Evolutionary conservation across 2,888 invertebrate species (phyloP), one percentile per base, ranked within the genome.

Genomic region (Cataglyphis rosenhaueri): DNA sequence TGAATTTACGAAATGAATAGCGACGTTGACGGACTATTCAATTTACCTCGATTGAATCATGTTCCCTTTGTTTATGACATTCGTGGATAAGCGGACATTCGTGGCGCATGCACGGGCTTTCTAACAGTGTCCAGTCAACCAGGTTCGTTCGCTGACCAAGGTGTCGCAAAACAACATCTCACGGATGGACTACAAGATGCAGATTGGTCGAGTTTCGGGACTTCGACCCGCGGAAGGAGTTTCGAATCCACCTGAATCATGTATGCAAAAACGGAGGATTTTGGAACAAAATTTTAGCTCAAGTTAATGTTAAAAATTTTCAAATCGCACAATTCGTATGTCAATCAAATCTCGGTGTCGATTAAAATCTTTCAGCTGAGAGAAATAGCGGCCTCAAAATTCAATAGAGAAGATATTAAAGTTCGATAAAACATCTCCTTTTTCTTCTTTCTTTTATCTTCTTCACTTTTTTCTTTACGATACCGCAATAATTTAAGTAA

Each of bases 191-290:
- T 83, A 89, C 84, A 64, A 71, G 79, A 61, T 88, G 87, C 55
- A 73, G 70, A 82, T 84, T 62, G 86, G 78, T 82, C 81, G 89
- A 84, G 83, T 85, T 86, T 85, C 84, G 87, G 70, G 76, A 86
- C 62, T 83, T 89, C 68, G 89, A 89, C 66, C 83, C 88, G 15
- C 84, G 70, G 55, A 84, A 59, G 76, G 87, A 87, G 81, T 86
- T 89, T 61, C 88, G 78, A 79, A 86, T 83, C 89, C 88, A 89
- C 88, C 89, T 86, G 78, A 66, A 84, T 84, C 82, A 82, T 83
- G 83, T 29, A 81, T 85, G 73, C 41, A 84, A 84, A 61, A 81
- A 70, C 61, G 66, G 38, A 65, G 55, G 35, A 44, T 41, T 68
- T 41, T 68, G 55, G 29, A 44, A 10, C 12, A 18, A 70, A 59